Percentiles rank a stretch among this genome's conserved stretches.
Conservation (phyloP, 1,140 invertebrate genomes). For the Batillaria attramentaria region DNA sequence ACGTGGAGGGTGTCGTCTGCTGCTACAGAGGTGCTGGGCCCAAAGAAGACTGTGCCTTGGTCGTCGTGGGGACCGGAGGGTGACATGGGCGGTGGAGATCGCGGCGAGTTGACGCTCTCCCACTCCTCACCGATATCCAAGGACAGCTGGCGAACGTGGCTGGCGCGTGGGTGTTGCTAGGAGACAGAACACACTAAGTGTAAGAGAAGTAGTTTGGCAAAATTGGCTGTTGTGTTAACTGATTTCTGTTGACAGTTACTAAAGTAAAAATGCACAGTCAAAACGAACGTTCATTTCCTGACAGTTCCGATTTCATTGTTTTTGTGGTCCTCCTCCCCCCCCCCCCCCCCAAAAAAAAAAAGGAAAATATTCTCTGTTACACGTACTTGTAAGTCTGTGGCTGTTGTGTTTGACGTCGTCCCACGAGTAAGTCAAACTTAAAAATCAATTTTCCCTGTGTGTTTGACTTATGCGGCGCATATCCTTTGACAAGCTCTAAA, state of each 20-base stretch:
- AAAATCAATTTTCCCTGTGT: no score
- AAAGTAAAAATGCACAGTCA: not conserved
- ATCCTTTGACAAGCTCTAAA: no score
- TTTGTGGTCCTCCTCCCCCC: no score
- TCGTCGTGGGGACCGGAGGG: not conserved
- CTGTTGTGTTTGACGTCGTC: no score
- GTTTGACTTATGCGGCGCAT: no score
- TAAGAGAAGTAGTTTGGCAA: not conserved
- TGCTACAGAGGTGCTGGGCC: not conserved
- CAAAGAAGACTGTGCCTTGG: constrained; percentile 4
- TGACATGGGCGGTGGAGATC: not conserved
- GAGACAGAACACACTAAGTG: not conserved
- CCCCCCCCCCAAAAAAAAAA: no score
- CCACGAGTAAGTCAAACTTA: no score
- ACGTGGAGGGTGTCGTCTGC: not conserved
- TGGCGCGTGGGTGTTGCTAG: not conserved
- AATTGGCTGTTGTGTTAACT: not conserved
- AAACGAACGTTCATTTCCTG: not conserved
- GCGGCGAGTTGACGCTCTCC: constrained; percentile 36
- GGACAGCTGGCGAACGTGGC: constrained; percentile 40
- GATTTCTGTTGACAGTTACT: no score
- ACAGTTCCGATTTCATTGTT: no score
- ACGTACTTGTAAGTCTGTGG: no score
- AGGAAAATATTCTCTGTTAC: no score
- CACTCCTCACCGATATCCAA: constrained; percentile 50